Evolutionary conservation across 2,113 vertebrate species (phyloP), one percentile per base, ranked within the genome.

Genomic region (Alligator mississippiensis): DNA sequence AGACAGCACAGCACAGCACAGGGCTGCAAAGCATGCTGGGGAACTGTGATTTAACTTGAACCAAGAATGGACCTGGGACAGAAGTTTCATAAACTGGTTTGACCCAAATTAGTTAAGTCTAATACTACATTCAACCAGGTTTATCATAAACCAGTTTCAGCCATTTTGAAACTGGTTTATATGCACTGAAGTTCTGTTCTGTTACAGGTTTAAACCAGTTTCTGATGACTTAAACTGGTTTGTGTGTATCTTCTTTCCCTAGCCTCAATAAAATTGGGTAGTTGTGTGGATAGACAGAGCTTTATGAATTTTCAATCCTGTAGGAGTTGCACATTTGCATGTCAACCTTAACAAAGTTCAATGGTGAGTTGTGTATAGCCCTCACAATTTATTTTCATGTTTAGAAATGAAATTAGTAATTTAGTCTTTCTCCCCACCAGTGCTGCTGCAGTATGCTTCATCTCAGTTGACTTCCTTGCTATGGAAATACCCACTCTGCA

Each of bases 291-390:
- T n/a, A 70, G 25, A 38, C 54, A 84, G 24, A 74, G 77, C 34
- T 0, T 0, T 21, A 60, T 7, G 3, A 1, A 75, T 68, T 87
- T 4, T 25, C 78, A 27, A 24, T 38, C 38, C 7, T 28, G 80
- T 30, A 82, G 58, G 57, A 75, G 93, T 68, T 77, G 85, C 30
- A 85, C 55, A 82, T 55, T 57, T 24, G 61, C 30, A 28, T 16
- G 66, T 34, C 28, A 91, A 57, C 34, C 11, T 38, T 16, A 66
- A 16, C 59, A 57, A 30, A 15, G 72, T 28, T 15, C 14, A 79
- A 18, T 1, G 11, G 2, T 7, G 60, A 89, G 27, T 16, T 86
- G 75, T 28, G 82, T 83, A 22, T 13, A 86, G 16, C 11, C 76
- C 30, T 74, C 57, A 30, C 62, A n/a, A 25, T 82, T 77, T 59